Conservation (phyloP, 2,888 invertebrate species). For the Chalcosyrphus nemorum region DNA sequence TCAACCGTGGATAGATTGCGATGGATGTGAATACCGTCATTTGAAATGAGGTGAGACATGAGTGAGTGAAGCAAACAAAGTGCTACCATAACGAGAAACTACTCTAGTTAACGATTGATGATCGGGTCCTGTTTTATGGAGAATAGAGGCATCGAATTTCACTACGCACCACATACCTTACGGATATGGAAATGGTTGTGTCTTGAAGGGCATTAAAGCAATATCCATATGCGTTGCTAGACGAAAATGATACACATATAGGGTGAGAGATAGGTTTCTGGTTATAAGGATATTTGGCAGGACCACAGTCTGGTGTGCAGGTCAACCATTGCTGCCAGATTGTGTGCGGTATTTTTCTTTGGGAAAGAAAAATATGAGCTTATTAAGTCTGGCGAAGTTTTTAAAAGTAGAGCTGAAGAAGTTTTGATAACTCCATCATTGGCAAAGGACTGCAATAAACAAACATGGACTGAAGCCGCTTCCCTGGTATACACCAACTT, state of each 20-base stretch:
- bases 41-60: constrained; percentile 57
- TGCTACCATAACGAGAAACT: constrained; percentile 60
- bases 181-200: constrained; percentile 11
- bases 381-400: too few relatives aligned
- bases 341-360: too few relatives aligned
- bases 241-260: not conserved
- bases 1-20: constrained; percentile 41
- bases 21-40: constrained; percentile 35
- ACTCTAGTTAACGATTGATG: constrained; percentile 54
- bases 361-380: too few relatives aligned
- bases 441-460: too few relatives aligned
- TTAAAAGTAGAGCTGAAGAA: too few relatives aligned
- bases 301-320: not conserved
- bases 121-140: constrained; percentile 49
- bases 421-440: too few relatives aligned
- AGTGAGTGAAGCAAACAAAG: constrained; percentile 64
- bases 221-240: not conserved
- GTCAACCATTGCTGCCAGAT: too few relatives aligned
- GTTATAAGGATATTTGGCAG: not conserved
- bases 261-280: not conserved
- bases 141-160: constrained; percentile 56
- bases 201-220: not conserved
- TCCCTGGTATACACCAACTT: too few relatives aligned
- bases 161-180: constrained; percentile 36
- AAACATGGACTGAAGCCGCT: too few relatives aligned